Percentiles rank a stretch among this genome's conserved stretches.
Conservation (phyloP, 2,113 vertebrate species). For the Paradoxurus hermaphroditus region DNA sequence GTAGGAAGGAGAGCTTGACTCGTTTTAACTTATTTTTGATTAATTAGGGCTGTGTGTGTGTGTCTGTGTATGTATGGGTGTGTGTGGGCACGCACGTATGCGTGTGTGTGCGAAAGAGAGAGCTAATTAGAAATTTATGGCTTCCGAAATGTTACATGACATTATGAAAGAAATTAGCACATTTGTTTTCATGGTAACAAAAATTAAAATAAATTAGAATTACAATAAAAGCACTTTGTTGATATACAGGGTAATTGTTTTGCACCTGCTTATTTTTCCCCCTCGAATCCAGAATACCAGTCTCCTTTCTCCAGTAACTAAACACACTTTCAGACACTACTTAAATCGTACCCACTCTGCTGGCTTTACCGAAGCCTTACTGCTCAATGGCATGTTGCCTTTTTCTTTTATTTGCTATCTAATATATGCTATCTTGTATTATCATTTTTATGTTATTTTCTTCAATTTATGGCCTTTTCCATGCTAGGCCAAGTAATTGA, state of each 20-base stretch:
- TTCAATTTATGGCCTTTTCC: background rate
- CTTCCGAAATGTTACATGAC: background rate
- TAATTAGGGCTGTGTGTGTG: background rate
- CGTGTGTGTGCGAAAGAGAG: no score
- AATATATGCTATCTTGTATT: background rate
- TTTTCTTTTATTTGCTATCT: background rate
- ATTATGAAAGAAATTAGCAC: background rate
- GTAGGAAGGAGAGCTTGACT: background rate
- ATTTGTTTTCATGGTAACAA: background rate
- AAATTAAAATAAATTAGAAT: background rate
- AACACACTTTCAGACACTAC: background rate
- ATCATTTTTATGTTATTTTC: background rate
- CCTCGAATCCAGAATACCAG: background rate
- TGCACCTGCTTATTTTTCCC: background rate
- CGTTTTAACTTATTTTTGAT: background rate
- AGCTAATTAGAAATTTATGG: background rate
- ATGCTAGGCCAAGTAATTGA: background rate
- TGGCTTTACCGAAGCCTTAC: background rate
- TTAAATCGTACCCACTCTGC: background rate
- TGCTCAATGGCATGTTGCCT: background rate
- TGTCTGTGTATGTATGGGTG: background rate
- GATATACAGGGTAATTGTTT: background rate
- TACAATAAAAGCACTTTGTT: background rate
- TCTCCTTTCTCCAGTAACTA: background rate
- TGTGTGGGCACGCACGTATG: no score